These are phyloP conservation scores for Oreotragus oreotragus DNA, from an alignment of 2,113 vertebrate genomes.

Conservation along the genomic window DNA sequence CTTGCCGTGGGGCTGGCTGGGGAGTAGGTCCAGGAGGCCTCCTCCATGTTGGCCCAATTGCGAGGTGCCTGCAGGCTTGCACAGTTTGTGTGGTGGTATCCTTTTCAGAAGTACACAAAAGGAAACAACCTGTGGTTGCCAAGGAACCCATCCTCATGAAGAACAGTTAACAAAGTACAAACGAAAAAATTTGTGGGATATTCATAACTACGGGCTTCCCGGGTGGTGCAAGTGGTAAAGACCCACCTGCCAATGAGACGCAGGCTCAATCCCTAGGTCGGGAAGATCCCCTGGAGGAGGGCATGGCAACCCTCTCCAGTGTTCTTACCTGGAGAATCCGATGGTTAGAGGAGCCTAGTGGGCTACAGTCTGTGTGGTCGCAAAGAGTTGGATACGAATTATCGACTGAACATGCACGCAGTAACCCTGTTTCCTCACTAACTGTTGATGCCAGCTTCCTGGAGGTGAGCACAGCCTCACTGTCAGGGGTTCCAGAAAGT, in stretches of 20 bases:
- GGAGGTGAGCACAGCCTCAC: background rate
- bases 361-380: accelerated
- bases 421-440: background rate
- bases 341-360: background rate
- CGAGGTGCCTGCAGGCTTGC: background rate
- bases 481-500: too few relatives aligned
- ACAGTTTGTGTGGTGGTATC: background rate
- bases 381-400: background rate
- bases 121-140: background rate
- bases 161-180: background rate
- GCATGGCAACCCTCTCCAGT: background rate
- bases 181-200: background rate
- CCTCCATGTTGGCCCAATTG: background rate
- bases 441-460: background rate
- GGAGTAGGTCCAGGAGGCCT: background rate
- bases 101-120: background rate
- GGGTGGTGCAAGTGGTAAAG: background rate
- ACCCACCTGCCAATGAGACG: background rate
- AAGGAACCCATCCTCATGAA: background rate
- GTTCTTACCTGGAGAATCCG: background rate
- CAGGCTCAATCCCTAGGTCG: accelerated
- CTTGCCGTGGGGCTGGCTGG: background rate
- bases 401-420: accelerated
- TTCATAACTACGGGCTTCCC: background rate
- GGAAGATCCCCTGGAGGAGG: background rate